phyloP scores from a whole-genome alignment of 2,113 vertebrate genomes.

The Scartelaos histophorus region DNA sequence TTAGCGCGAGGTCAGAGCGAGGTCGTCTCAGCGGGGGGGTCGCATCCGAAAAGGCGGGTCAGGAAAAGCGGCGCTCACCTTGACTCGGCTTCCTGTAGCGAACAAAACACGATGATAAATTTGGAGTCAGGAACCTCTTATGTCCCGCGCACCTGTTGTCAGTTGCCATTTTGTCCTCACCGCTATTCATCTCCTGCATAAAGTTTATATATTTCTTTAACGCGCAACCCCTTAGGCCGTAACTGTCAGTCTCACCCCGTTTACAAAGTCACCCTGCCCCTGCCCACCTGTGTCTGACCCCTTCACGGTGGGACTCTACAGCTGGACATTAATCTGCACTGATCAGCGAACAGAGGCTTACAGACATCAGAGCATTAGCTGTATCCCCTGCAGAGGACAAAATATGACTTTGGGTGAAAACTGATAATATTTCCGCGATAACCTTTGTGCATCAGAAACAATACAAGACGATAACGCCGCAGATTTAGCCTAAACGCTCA shows the following conservation, averaged over 20 bases:
- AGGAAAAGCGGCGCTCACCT: conserved; percentile 35
- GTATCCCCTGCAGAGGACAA: conserved; percentile 17
- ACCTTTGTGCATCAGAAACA: conserved; percentile 9
- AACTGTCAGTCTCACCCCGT: conserved; percentile 22
- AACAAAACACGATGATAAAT: conserved; percentile 48
- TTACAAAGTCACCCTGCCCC: conserved; percentile 35
- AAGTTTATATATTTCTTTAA: conserved; percentile 29
- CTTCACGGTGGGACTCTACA: conserved; percentile 32
- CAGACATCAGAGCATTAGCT: conserved; percentile 45
- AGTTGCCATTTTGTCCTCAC: conserved; percentile 27
- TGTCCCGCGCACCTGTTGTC: conserved; percentile 21
- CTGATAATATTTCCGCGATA: neutral
- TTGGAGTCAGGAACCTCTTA: conserved; percentile 42
- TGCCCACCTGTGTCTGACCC: conserved; percentile 34
- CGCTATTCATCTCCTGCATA: conserved; percentile 28
- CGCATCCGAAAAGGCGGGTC: conserved; percentile 29
- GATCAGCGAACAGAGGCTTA: conserved; percentile 52
- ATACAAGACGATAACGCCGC: neutral
- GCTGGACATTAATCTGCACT: conserved; percentile 62
- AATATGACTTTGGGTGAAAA: conserved; percentile 10
- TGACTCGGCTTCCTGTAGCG: conserved; percentile 31
- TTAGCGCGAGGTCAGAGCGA: conserved; percentile 17
- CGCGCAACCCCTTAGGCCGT: conserved; percentile 18
- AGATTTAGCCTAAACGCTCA: too few species aligned
- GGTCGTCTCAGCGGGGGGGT: conserved; percentile 31